Percentiles rank a stretch among this genome's conserved stretches.
phyloP scores from a whole-genome alignment of 2,113 vertebrate genomes.

The Potamarius usumacintae region DNA sequence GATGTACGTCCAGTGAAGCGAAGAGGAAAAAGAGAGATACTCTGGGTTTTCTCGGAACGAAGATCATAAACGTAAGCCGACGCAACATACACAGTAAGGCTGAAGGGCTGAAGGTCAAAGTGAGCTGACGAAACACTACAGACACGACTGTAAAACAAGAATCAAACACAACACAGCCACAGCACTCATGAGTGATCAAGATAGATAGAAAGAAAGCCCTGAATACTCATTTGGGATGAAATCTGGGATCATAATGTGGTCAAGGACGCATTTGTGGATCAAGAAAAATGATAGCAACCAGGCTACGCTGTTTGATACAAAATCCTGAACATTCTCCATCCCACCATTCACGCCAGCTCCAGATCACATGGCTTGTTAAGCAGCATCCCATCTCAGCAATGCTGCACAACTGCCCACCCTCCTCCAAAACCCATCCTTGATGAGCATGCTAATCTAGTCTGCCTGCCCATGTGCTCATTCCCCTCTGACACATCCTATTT shows the following conservation, averaged over 20 bases:
- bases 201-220: neutral
- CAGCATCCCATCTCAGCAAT: slow-evolving; percentile 34
- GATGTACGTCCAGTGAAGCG: neutral
- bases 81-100: neutral
- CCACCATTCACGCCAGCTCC: neutral
- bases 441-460: slow-evolving; percentile 58
- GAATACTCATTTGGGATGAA: neutral
- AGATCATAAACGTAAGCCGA: slow-evolving; percentile 9
- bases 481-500: slow-evolving; percentile 61
- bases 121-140: slow-evolving; percentile 23
- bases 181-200: neutral
- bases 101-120: slow-evolving; percentile 23
- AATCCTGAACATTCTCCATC: neutral
- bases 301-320: neutral
- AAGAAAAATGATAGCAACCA: neutral
- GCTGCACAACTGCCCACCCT: neutral
- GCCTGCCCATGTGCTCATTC: slow-evolving; percentile 44
- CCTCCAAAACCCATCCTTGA: slow-evolving; percentile 33
- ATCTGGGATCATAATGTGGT: neutral
- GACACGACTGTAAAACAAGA: neutral
- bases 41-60: neutral
- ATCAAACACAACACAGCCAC: slow-evolving; percentile 2
- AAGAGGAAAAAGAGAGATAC: neutral
- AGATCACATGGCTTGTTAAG: slow-evolving; percentile 28
- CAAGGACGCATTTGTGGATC: neutral